Base-by-base conservation (phyloP, 2,888 invertebrate genomes). In the Apodemia hepburni region DNA sequence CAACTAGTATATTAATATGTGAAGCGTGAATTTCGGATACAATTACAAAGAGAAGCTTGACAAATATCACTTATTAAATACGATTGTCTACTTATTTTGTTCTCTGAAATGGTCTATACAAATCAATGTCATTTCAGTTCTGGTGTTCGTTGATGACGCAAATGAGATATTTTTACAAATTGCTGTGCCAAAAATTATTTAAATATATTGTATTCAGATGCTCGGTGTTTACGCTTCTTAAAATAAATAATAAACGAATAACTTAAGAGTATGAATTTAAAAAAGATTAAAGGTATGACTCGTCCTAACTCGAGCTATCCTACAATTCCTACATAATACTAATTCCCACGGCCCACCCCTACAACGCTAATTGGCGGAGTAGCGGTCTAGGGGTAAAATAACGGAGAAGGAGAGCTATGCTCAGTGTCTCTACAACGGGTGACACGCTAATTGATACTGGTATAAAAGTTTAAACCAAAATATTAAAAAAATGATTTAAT, bases 91-190 rank as follows among this genome's bases (percentile, higher is more conserved):
- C 42, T 42, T 42, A 42, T 42, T 54, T 54, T 54, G 12, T 54
- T 54, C 15, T 54, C 18, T 54, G 18, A 22, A 54, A 54, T 27
- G 6, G 11, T 51, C 17, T 22, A 22, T 54, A 54, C 54, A 54
- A 15, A 49, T 49, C 49, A 49, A 54, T 27, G 54, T 54, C 27
- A 27, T 27, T 54, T 15, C 15, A 22, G 22, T 27, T 54, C 54
- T 12, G 22, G 11, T 18, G 27, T 15, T 22, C 12, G 15, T 27
- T 7, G 22, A 54, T 54, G 54, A 54, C 54, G 54, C 54, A 54
- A 22, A 27, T 12, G 54, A 54, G 27, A 27, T 54, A 54, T 54
- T 54, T 54, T 54, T 54, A 54, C 54, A 54, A 54, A 54, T 54
- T 54, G 54, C 22, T 22, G 54, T 54, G 54, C 54, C 54, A 54